Evolutionary conservation across 2,797 vertebrate species (phyloP).

Genomic region (Alcedo atthis): DNA sequence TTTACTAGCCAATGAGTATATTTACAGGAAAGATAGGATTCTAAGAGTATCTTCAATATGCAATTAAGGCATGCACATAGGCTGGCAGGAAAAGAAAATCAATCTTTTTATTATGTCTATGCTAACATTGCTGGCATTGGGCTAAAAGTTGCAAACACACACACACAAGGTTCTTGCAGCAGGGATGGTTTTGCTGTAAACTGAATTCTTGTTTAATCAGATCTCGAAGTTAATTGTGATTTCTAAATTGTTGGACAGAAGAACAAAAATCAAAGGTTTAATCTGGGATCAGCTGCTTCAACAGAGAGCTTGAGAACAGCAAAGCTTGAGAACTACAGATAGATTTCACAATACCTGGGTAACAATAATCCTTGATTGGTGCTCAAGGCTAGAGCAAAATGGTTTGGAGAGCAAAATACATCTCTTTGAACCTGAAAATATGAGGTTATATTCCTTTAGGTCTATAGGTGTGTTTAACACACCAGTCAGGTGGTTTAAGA

Average conservation of each 20-base stretch:
- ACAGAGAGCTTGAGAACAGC: background rate
- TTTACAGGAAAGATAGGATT: constrained; percentile 61
- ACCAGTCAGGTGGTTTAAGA: background rate
- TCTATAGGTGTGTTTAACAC: background rate
- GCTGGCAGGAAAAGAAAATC: constrained; percentile 59
- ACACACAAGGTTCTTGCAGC: constrained; percentile 37
- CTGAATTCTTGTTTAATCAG: background rate
- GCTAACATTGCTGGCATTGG: constrained; percentile 55
- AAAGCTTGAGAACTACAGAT: background rate
- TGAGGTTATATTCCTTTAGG: background rate
- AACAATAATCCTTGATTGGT: background rate
- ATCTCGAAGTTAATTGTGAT: background rate
- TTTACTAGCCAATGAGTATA: constrained; percentile 64
- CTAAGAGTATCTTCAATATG: constrained; percentile 37
- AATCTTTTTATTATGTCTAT: constrained; percentile 44
- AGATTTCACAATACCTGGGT: accelerated
- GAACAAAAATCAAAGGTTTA: background rate
- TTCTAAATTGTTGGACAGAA: background rate
- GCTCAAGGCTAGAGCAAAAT: background rate
- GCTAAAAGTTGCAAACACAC: constrained; percentile 43
- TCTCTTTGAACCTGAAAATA: background rate
- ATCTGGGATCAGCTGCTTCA: background rate
- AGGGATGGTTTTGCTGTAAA: constrained; percentile 32
- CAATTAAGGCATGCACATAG: constrained; percentile 63
- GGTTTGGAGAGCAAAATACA: background rate